phyloP scores from a whole-genome alignment of 2,113 vertebrate genomes.

The Platycercus adscitus region DNA sequence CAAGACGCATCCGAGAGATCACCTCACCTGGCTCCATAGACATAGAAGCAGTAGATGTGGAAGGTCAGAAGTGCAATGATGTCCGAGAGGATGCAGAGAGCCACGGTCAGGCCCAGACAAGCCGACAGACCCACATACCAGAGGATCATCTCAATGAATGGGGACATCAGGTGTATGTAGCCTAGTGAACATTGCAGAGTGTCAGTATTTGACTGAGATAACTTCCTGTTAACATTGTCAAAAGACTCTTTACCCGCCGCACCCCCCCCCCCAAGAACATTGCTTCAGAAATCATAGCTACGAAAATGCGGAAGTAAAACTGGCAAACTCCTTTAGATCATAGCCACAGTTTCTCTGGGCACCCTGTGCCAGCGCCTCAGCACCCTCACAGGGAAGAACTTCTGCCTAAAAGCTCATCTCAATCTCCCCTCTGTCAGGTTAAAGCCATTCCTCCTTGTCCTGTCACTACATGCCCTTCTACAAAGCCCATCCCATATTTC shows the following conservation, averaged over 20 bases:
- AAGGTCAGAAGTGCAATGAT: constrained; percentile 94
- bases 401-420: no score
- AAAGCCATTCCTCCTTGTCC: neutral
- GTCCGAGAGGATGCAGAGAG: constrained; percentile 92
- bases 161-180: constrained; percentile 95
- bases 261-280: rapidly evolving
- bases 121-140: constrained; percentile 94
- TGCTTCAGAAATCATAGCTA: neutral
- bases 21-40: constrained; percentile 94
- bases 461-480: neutral
- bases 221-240: neutral
- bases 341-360: neutral
- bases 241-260: neutral
- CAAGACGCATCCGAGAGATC: neutral
- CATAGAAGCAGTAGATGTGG: constrained; percentile 99
- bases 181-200: constrained; percentile 71
- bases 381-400: no score
- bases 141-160: constrained; percentile 93
- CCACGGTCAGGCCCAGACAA: constrained; percentile 90
- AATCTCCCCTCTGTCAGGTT: neutral
- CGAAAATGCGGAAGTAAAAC: neutral
- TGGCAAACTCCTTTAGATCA: neutral
- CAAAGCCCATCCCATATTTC: neutral
- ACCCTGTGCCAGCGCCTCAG: neutral
- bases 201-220: neutral